Conservation (phyloP, 1,140 invertebrate genomes). For the Asbolus verrucosus region DNA sequence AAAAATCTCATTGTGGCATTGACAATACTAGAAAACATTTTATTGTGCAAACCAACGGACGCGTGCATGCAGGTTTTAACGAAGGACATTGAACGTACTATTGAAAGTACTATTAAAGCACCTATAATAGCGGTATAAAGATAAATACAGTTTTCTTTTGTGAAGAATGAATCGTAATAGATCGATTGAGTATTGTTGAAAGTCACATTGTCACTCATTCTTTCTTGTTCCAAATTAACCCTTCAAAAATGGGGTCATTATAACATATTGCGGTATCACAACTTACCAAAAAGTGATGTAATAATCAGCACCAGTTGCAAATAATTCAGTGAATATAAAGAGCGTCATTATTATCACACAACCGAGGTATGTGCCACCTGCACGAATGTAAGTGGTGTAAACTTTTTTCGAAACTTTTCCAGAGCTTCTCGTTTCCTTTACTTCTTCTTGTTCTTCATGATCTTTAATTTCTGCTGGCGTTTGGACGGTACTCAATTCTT, state of each 20-base stretch:
- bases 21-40: slow-evolving; percentile 85
- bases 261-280: too few species aligned
- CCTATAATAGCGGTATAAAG: slow-evolving; percentile 65
- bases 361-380: slow-evolving; percentile 67
- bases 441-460: slow-evolving; percentile 38
- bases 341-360: slow-evolving; percentile 67
- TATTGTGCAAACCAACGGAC: slow-evolving; percentile 74
- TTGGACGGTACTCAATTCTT: slow-evolving; percentile 53
- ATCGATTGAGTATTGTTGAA: neutral
- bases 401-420: slow-evolving; percentile 71
- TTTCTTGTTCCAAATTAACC: slow-evolving; percentile 44
- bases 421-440: slow-evolving; percentile 45
- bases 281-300: slow-evolving; percentile 75
- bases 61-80: slow-evolving; percentile 81
- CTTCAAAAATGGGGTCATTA: slow-evolving; percentile 50
- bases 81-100: slow-evolving; percentile 76
- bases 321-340: slow-evolving; percentile 70
- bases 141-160: slow-evolving; percentile 55
- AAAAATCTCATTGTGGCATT: slow-evolving; percentile 89
- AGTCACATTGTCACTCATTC: neutral
- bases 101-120: slow-evolving; percentile 67
- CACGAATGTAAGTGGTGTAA: slow-evolving; percentile 72
- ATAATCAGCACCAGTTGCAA: slow-evolving; percentile 74
- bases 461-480: slow-evolving; percentile 54
- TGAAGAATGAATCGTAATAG: neutral